Percentiles rank a stretch among this genome's conserved stretches.
These are phyloP conservation scores for Glossosoma conforme DNA, from an alignment of 1,140 invertebrate genomes.

Conservation along the genomic window DNA sequence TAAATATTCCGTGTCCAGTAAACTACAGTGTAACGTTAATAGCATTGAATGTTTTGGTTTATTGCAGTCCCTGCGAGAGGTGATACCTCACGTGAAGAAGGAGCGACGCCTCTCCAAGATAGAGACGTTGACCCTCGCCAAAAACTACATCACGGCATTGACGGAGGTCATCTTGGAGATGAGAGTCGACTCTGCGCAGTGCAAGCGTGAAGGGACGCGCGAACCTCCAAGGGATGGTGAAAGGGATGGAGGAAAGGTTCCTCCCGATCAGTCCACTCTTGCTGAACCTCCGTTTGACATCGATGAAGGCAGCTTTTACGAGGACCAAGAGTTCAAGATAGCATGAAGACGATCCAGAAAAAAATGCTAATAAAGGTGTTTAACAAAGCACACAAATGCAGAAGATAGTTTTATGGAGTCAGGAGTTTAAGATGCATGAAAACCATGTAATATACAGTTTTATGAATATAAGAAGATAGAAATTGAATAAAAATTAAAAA, in stretches of 20 bases:
- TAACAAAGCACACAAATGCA: too few species aligned
- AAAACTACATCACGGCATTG: constrained; percentile 87
- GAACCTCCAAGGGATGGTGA: constrained; percentile 9
- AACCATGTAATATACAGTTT: too few species aligned
- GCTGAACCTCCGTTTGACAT: constrained; percentile 22
- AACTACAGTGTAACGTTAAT: too few species aligned
- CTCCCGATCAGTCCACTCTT: constrained; percentile 18
- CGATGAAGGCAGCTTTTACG: constrained; percentile 28
- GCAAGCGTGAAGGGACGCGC: neutral
- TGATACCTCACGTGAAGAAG: constrained; percentile 83
- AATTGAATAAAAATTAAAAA: too few species aligned
- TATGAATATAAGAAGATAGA: too few species aligned
- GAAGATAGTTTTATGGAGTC: too few species aligned
- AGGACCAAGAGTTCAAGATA: constrained; percentile 21
- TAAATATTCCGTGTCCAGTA: too few species aligned
- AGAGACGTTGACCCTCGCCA: constrained; percentile 80
- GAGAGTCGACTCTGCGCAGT: constrained; percentile 14
- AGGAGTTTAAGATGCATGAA: too few species aligned
- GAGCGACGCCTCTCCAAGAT: constrained; percentile 82
- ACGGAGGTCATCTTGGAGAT: constrained; percentile 68
- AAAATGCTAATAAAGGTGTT: constrained; percentile 1
- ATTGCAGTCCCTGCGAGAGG: constrained; percentile 70
- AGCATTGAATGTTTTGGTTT: too few species aligned
- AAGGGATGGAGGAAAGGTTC: constrained; percentile 7
- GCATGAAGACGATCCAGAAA: too few species aligned